A percentile compares a stretch with the other conserved stretches of the same genome.
These are phyloP conservation scores for Stomatorhinus walkeri DNA, from an alignment of 2,797 vertebrate species.

Conservation along the genomic window DNA sequence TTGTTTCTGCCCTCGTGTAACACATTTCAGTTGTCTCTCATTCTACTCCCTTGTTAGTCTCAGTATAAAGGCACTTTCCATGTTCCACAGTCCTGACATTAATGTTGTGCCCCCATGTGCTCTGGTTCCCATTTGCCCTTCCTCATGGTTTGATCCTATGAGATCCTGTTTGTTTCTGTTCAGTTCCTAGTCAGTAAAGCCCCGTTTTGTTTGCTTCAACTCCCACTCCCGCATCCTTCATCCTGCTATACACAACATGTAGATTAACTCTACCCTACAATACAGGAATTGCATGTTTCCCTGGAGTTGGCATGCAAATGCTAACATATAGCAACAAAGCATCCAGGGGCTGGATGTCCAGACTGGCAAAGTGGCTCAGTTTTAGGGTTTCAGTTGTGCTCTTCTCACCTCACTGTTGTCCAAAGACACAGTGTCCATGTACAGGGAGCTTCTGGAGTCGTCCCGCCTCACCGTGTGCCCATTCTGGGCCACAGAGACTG, in stretches of 20 bases:
- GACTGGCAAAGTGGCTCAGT: background rate
- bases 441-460: constrained; percentile 79
- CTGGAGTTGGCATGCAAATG: background rate
- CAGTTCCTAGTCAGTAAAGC: background rate
- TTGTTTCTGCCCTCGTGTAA: background rate
- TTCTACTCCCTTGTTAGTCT: background rate
- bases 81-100: background rate
- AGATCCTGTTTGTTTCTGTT: background rate
- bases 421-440: constrained; percentile 62
- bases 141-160: background rate
- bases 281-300: background rate
- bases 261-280: background rate
- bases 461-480: constrained; percentile 76
- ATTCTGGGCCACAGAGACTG: constrained; percentile 65
- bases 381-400: background rate
- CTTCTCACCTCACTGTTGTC: constrained; percentile 57
- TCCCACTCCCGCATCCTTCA: background rate
- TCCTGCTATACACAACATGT: background rate
- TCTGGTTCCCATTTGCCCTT: background rate
- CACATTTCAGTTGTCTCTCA: background rate
- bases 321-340: background rate
- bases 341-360: background rate
- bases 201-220: background rate
- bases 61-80: background rate
- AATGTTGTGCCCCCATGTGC: background rate